These are phyloP conservation scores for Myotis davidii DNA, from an alignment of 2,113 vertebrate genomes.

Conservation along the genomic window DNA sequence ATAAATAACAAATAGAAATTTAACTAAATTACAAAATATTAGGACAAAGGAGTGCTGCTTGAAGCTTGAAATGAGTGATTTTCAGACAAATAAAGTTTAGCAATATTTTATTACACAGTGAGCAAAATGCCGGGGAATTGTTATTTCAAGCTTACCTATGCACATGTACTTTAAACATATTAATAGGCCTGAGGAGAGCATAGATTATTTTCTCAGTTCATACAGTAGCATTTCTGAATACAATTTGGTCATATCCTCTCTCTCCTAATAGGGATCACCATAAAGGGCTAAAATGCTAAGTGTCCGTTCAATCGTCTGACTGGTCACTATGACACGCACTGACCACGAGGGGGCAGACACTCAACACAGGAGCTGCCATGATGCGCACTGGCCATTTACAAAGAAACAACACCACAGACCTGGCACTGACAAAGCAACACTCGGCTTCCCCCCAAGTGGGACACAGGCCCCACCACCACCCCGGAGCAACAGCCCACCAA, in stretches of 20 bases:
- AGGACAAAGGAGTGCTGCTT: not conserved
- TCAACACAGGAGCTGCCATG: too few species aligned
- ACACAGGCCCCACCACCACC: too few species aligned
- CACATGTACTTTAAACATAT: not conserved
- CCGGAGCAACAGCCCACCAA: too few species aligned
- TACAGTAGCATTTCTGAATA: not conserved
- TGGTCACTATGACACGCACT: too few species aligned
- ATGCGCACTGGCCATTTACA: too few species aligned
- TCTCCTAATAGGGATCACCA: not conserved
- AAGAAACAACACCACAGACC: too few species aligned
- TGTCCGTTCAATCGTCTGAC: too few species aligned
- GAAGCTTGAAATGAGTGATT: not conserved
- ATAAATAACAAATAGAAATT: not conserved
- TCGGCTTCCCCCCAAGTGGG: too few species aligned
- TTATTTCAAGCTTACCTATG: not conserved
- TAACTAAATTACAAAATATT: not conserved
- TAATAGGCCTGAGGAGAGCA: not conserved
- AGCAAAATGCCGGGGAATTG: not conserved
- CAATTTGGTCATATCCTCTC: not conserved
- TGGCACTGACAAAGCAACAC: too few species aligned
- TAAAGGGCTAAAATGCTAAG: too few species aligned
- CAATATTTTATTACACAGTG: not conserved
- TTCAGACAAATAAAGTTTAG: not conserved
- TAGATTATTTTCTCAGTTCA: slow-evolving; percentile 6
- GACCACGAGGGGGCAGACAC: too few species aligned